phyloP scores from a whole-genome alignment of 2,113 vertebrate genomes.

The Cyprinodon variegatus region DNA sequence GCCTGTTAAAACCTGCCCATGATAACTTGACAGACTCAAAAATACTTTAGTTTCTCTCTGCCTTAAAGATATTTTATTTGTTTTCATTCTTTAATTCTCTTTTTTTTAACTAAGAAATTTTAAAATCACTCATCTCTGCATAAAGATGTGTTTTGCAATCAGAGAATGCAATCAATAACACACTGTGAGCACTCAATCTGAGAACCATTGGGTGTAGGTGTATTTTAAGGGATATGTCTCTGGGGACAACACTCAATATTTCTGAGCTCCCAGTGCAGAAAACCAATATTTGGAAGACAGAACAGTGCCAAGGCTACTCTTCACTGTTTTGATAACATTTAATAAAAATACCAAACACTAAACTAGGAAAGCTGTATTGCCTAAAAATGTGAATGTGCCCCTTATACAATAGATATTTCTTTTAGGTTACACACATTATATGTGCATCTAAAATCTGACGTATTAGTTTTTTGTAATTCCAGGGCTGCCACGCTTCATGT shows the following conservation, averaged over 20 bases:
- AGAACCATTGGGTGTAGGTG: background rate
- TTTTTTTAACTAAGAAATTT: background rate
- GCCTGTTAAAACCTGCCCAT: too few relatives aligned
- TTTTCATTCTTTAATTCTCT: too few relatives aligned
- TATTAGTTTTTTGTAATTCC: too few relatives aligned
- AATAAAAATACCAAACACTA: background rate
- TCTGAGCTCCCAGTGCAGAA: background rate
- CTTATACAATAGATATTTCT: too few relatives aligned
- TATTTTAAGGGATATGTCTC: background rate
- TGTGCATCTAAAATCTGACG: too few relatives aligned
- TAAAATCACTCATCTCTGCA: background rate
- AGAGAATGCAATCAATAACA: background rate
- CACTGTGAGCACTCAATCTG: background rate
- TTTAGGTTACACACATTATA: background rate
- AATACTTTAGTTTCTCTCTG: background rate
- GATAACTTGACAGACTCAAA: too few relatives aligned
- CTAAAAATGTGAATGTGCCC: background rate
- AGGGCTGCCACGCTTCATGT: background rate
- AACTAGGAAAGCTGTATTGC: background rate
- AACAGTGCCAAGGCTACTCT: background rate
- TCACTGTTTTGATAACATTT: background rate
- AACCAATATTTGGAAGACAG: background rate
- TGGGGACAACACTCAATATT: background rate
- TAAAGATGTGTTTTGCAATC: background rate
- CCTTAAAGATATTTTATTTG: background rate